Percentiles rank a stretch among this genome's conserved stretches.
These are phyloP conservation scores for Lepus townsendii DNA, from an alignment of 2,797 vertebrate species.

Conservation along the genomic window DNA sequence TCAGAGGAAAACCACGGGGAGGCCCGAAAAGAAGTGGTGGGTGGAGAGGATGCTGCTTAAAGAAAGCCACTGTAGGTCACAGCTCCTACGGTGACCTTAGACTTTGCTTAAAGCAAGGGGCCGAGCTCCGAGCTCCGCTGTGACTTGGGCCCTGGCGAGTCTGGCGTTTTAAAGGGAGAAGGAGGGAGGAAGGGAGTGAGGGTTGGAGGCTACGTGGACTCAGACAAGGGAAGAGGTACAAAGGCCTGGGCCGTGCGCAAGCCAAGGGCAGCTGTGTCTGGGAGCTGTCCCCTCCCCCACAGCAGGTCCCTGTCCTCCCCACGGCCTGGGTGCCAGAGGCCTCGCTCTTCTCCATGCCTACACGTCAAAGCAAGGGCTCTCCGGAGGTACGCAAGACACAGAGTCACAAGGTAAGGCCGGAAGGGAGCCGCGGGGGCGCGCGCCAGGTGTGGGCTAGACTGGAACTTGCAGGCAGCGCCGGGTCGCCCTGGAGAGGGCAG, in stretches of 20 bases:
- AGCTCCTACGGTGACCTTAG: neutral
- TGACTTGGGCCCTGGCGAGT: neutral
- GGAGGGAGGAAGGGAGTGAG: no score
- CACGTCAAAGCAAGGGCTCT: neutral
- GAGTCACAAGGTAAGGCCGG: neutral
- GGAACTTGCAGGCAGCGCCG: neutral
- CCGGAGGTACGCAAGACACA: neutral
- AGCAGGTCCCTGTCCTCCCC: no score
- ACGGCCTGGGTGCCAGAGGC: neutral
- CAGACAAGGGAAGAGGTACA: neutral
- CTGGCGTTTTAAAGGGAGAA: neutral
- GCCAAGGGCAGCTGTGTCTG: neutral
- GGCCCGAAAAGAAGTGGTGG: neutral
- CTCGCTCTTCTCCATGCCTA: neutral
- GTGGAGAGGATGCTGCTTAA: neutral
- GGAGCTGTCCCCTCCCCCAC: fast-evolving
- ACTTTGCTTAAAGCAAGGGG: no score
- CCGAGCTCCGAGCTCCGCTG: neutral
- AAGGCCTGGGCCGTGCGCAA: no score
- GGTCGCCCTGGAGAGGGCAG: neutral
- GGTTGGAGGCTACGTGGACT: neutral
- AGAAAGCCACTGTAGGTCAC: neutral
- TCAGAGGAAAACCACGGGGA: neutral
- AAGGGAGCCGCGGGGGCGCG: no score
- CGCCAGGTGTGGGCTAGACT: neutral